phyloP scores from a whole-genome alignment of 2,888 invertebrate species.

The Drosophila hawaiiensis region DNA sequence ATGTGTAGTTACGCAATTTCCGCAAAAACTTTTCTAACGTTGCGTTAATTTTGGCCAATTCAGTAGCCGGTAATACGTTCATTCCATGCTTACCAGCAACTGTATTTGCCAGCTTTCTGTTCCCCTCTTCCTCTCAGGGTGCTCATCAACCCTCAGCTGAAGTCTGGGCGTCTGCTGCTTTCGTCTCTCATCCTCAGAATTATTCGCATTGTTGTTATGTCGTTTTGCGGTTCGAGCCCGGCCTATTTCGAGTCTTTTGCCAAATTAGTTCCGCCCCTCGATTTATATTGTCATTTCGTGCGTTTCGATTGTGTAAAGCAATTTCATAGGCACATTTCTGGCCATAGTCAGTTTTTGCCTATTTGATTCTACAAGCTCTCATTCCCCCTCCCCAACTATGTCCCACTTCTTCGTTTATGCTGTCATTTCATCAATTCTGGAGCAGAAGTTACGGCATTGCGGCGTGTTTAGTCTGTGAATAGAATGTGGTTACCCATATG shows the following conservation, averaged over 20 bases:
- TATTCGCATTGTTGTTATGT: slow-evolving; percentile 59
- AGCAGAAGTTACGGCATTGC: slow-evolving; percentile 75
- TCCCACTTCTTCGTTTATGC: slow-evolving; percentile 11
- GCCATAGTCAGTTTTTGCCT: slow-evolving; percentile 36
- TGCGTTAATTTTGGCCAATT: slow-evolving; percentile 81
- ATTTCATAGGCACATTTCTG: slow-evolving; percentile 45
- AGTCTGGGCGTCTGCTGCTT: slow-evolving; percentile 7
- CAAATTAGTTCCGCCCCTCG: slow-evolving; percentile 85
- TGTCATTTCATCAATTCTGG: slow-evolving; percentile 70
- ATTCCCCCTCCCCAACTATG: neutral
- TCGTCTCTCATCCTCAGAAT: slow-evolving; percentile 5
- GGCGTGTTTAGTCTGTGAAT: slow-evolving; percentile 62
- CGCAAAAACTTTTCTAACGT: slow-evolving; percentile 66
- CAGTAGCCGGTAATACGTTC: slow-evolving; percentile 38
- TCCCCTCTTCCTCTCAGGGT: neutral
- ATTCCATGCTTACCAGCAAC: slow-evolving; percentile 29
- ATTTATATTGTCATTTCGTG: slow-evolving; percentile 85
- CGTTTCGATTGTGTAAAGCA: slow-evolving; percentile 80
- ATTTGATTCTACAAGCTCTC: slow-evolving; percentile 28
- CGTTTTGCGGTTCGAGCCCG: slow-evolving; percentile 69
- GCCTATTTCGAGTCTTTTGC: slow-evolving; percentile 82
- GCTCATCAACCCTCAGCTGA: slow-evolving; percentile 31
- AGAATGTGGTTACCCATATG: slow-evolving; percentile 65
- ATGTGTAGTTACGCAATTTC: slow-evolving; percentile 80
- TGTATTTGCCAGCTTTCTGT: slow-evolving; percentile 37